phyloP scores from a whole-genome alignment of 2,113 vertebrate species.

The Entosphenus tridentatus region DNA sequence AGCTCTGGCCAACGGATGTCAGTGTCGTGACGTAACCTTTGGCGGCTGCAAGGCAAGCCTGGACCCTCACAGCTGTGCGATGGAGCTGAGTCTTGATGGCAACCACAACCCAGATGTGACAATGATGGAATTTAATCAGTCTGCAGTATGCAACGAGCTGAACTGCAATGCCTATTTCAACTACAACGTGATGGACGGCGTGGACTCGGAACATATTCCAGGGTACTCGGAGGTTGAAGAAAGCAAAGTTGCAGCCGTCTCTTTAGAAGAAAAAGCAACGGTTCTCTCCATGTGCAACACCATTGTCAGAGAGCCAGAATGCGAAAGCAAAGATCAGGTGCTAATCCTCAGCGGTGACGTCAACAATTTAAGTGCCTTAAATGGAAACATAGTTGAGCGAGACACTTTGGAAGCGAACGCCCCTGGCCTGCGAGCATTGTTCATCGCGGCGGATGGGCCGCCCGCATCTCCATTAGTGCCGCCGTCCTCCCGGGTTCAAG shows the following conservation, averaged over 20 bases:
- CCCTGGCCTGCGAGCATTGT: not conserved
- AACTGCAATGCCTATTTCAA: slow-evolving; percentile 5
- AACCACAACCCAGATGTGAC: slow-evolving; percentile 3
- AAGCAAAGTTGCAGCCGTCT: not conserved
- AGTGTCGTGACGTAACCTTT: slow-evolving; percentile 1
- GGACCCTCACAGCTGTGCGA: slow-evolving; percentile 2
- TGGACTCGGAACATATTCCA: not conserved
- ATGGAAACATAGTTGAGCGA: not conserved
- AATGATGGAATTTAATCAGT: not conserved
- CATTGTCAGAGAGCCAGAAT: not conserved
- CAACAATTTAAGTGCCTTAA: not conserved
- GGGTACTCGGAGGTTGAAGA: slow-evolving; percentile 5
- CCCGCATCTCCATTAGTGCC: slow-evolving; percentile 2
- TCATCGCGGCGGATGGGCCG: slow-evolving; percentile 3
- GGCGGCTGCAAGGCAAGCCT: not conserved
- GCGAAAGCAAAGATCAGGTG: not conserved
- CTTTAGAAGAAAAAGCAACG: not conserved
- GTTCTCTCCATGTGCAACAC: not conserved
- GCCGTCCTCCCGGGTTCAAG: not conserved
- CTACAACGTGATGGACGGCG: not conserved
- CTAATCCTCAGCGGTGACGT: not conserved
- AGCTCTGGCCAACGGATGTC: not conserved
- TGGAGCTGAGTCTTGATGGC: not conserved
- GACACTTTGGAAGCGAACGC: not conserved
- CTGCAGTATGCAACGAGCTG: not conserved